These are phyloP conservation scores for Halictus ligatus DNA, from an alignment of 2,888 invertebrate genomes.

Conservation along the genomic window DNA sequence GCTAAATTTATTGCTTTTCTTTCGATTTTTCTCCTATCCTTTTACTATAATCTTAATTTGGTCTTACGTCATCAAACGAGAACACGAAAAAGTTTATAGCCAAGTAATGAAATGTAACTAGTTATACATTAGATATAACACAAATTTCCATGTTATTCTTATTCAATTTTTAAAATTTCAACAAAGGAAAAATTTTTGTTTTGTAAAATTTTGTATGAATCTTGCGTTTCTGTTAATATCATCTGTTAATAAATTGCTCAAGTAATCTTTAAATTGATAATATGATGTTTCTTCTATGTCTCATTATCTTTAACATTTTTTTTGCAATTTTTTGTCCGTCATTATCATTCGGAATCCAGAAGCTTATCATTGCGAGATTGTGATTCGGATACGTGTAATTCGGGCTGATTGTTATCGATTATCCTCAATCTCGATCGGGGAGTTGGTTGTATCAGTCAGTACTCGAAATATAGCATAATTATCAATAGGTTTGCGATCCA, in stretches of 20 bases:
- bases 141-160: not conserved
- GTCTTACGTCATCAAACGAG: not conserved
- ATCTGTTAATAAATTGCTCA: not conserved
- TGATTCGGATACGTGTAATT: not conserved
- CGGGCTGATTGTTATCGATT: conserved; percentile 10
- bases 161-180: not conserved
- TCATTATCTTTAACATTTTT: not conserved
- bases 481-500: not conserved
- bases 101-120: not conserved
- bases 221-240: too few species aligned
- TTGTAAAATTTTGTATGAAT: not conserved
- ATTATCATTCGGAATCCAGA: conserved; percentile 14
- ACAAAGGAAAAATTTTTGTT: not conserved
- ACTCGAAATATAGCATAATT: not conserved
- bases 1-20: not conserved
- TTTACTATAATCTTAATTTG: not conserved
- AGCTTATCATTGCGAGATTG: conserved; percentile 24
- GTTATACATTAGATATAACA: not conserved
- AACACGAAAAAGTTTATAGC: not conserved
- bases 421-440: not conserved
- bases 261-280: not conserved
- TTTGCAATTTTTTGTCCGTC: not conserved
- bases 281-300: not conserved
- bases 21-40: not conserved
- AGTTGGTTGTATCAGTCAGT: not conserved